Evolutionary conservation across 2,797 vertebrate genomes (phyloP).

Genomic region (Peromyscus attwateri): DNA sequence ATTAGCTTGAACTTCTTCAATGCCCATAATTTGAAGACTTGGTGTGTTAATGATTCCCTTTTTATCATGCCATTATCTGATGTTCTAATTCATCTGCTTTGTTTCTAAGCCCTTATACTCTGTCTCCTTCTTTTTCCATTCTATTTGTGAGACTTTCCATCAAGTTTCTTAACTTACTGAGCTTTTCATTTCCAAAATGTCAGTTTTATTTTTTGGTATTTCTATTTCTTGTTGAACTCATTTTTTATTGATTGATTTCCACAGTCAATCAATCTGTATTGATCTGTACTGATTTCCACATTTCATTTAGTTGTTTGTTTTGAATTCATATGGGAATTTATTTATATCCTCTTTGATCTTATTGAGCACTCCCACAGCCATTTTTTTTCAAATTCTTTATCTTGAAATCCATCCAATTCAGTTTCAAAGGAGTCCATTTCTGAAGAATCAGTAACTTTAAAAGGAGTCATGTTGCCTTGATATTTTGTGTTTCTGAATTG

Average conservation of each 20-base stretch:
- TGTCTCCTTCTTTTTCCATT: background rate
- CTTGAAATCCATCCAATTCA: background rate
- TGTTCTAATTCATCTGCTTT: too few relatives aligned
- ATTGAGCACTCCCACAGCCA: background rate
- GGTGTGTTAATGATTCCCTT: background rate
- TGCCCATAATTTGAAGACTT: background rate
- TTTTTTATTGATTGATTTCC: too few relatives aligned
- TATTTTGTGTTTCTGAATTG: background rate
- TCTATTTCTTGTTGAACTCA: background rate
- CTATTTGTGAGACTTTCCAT: background rate
- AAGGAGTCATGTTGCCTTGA: background rate
- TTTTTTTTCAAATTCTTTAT: background rate
- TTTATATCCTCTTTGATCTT: background rate
- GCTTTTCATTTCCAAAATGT: background rate
- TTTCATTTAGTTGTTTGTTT: background rate
- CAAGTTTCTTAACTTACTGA: background rate
- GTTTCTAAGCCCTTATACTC: background rate
- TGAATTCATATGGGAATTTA: background rate
- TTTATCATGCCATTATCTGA: background rate
- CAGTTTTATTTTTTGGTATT: background rate
- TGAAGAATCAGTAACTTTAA: background rate
- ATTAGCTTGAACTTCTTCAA: background rate
- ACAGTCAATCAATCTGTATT: background rate
- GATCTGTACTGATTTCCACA: background rate
- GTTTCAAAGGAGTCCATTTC: background rate